Evolutionary conservation across 2,113 vertebrate species (phyloP).

Genomic region (Kryptolebias marmoratus): DNA sequence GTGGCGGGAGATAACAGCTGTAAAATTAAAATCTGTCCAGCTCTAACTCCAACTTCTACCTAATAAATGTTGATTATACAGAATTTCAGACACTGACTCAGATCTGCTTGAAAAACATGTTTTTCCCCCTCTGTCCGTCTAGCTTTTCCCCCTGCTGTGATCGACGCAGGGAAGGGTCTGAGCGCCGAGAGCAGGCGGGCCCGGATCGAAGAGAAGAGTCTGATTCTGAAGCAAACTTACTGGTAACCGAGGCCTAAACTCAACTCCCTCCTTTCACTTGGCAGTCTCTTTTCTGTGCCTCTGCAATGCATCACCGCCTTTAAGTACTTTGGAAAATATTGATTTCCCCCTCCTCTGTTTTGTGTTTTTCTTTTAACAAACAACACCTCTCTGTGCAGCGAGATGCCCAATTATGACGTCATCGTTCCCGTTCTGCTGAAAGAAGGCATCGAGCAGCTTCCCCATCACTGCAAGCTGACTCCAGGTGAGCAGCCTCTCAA

Average conservation of each 20-base stretch:
- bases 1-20: too few species aligned
- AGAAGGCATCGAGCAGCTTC: conserved; percentile 86
- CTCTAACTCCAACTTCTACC: conserved; percentile 26
- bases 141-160: conserved; percentile 83
- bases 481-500: conserved; percentile 83
- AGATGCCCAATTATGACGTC: conserved; percentile 89
- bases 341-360: conserved; percentile 30
- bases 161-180: conserved; percentile 88
- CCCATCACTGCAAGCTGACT: conserved; percentile 88
- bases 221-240: conserved; percentile 91
- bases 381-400: conserved; percentile 71
- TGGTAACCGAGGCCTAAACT: conserved; percentile 78
- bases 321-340: conserved; percentile 42
- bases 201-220: conserved; percentile 87
- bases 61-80: conserved; percentile 28
- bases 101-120: conserved; percentile 42
- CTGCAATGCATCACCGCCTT: conserved; percentile 22
- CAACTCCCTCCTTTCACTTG: conserved; percentile 24
- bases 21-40: background rate
- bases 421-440: conserved; percentile 85
- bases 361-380: background rate
- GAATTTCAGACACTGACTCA: conserved; percentile 33
- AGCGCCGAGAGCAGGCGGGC: conserved; percentile 81
- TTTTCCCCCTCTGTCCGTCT: background rate
- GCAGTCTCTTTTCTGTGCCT: conserved; percentile 16